Evolutionary conservation across 2,888 invertebrate species (phyloP).

Genomic region (Dasypolia templi): DNA sequence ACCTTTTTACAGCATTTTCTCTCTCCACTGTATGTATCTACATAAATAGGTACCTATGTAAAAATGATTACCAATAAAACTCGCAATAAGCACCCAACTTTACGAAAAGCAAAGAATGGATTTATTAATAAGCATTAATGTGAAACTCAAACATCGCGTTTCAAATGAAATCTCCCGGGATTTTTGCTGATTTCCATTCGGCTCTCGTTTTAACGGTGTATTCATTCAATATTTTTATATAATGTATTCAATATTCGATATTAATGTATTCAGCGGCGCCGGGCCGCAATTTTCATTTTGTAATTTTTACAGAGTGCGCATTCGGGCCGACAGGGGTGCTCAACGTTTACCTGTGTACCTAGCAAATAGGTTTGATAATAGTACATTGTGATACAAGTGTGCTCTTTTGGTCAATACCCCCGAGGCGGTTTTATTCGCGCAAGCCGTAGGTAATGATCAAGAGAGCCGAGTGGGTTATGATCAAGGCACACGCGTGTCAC

Average conservation of each 20-base stretch:
- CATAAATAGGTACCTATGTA: not conserved
- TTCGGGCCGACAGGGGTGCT: slow-evolving; percentile 74
- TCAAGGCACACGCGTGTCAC: too few species aligned
- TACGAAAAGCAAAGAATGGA: slow-evolving; percentile 67
- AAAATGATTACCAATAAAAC: slow-evolving; percentile 31
- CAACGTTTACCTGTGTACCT: slow-evolving; percentile 68
- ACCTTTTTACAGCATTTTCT: not conserved
- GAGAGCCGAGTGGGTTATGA: too few species aligned
- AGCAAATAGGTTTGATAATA: slow-evolving; percentile 11
- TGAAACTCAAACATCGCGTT: slow-evolving; percentile 78
- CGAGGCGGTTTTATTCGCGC: too few species aligned
- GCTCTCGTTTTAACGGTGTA: slow-evolving; percentile 80
- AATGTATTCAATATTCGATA: slow-evolving; percentile 90
- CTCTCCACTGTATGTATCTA: too few species aligned
- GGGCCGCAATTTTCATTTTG: slow-evolving; percentile 90
- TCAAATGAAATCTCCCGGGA: slow-evolving; percentile 81
- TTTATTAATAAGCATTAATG: slow-evolving; percentile 75
- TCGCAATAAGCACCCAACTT: slow-evolving; percentile 8
- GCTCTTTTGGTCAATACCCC: too few species aligned
- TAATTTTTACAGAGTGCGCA: slow-evolving; percentile 90
- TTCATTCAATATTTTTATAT: slow-evolving; percentile 88
- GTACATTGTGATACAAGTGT: too few species aligned
- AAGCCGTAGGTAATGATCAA: too few species aligned
- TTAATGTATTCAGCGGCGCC: slow-evolving; percentile 89
- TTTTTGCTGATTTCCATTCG: slow-evolving; percentile 82